Evolutionary conservation across 2,113 vertebrate species (phyloP).

Genomic region (Thinocorus orbignyianus): DNA sequence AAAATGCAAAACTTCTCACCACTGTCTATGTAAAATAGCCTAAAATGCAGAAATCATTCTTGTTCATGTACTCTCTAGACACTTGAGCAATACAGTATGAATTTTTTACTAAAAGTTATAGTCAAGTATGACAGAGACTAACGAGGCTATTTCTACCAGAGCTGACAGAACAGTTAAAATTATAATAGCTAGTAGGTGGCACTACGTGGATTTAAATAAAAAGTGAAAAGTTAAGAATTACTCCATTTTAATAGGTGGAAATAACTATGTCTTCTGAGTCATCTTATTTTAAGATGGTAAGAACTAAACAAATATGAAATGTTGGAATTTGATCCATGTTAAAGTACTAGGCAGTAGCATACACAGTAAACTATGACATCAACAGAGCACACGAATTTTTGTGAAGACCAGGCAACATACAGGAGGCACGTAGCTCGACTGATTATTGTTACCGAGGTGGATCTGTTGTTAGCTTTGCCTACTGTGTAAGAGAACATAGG

Average conservation of each 20-base stretch:
- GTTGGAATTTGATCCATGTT: background rate
- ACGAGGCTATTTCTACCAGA: background rate
- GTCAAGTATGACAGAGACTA: background rate
- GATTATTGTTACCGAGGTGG: background rate
- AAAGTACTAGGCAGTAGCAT: background rate
- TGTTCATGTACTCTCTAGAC: background rate
- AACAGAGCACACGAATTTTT: background rate
- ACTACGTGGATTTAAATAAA: background rate
- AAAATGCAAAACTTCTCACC: background rate
- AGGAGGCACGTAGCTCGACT: background rate
- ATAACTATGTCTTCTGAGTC: background rate
- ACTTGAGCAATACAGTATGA: background rate
- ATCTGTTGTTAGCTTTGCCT: background rate
- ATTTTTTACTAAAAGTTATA: background rate
- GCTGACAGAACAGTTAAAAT: background rate
- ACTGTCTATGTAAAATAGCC: too few species aligned
- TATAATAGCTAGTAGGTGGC: background rate
- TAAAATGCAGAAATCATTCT: background rate
- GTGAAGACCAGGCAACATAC: background rate
- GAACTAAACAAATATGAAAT: background rate
- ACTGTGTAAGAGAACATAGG: background rate
- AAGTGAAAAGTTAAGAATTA: background rate
- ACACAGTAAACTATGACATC: background rate
- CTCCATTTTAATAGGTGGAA: background rate
- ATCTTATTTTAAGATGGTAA: background rate